These are phyloP conservation scores for Leucoma salicis DNA, from an alignment of 2,888 invertebrate species.

Conservation along the genomic window DNA sequence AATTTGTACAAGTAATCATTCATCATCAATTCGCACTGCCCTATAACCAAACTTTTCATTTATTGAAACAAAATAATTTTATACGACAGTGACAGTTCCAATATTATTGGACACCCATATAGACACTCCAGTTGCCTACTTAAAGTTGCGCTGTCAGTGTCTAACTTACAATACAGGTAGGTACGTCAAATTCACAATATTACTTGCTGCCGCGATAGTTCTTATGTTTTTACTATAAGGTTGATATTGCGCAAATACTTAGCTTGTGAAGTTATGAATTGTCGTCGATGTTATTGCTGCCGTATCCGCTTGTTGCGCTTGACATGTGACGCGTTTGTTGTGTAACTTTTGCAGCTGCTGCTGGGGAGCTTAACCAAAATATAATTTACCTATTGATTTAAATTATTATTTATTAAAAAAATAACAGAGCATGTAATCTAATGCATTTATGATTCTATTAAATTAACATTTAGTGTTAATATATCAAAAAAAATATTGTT, in stretches of 20 bases:
- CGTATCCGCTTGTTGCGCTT: neutral
- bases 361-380: too few relatives aligned
- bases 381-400: too few relatives aligned
- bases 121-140: slow-evolving; percentile 53
- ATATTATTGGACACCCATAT: slow-evolving; percentile 44
- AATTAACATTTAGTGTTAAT: too few relatives aligned
- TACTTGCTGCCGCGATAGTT: slow-evolving; percentile 11
- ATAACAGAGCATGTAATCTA: too few relatives aligned
- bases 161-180: slow-evolving; percentile 65
- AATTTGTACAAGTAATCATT: too few relatives aligned
- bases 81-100: neutral
- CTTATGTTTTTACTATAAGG: slow-evolving; percentile 16
- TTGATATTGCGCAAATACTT: slow-evolving; percentile 16
- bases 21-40: too few relatives aligned
- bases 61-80: too few relatives aligned
- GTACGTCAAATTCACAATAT: slow-evolving; percentile 32
- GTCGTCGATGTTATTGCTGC: slow-evolving; percentile 50
- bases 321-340: neutral
- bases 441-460: too few relatives aligned
- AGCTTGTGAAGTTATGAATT: slow-evolving; percentile 27
- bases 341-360: too few relatives aligned
- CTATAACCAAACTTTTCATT: too few relatives aligned
- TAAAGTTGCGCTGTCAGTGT: slow-evolving; percentile 64
- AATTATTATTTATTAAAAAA: too few relatives aligned
- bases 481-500: too few relatives aligned